Conservation (phyloP, 2,888 invertebrate genomes). For the Acrocera orbiculus region DNA sequence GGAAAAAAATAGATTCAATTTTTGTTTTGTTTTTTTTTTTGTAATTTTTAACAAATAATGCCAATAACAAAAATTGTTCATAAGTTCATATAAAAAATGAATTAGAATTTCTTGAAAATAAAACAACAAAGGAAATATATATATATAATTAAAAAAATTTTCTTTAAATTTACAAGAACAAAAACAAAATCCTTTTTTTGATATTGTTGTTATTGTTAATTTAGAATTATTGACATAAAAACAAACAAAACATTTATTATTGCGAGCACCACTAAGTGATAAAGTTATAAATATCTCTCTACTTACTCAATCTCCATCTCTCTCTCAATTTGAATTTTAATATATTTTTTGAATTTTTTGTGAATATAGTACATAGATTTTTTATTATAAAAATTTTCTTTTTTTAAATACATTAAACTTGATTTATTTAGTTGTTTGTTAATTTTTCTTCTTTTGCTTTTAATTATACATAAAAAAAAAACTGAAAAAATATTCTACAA, state of each 20-base stretch:
- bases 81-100: too few species aligned
- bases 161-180: neutral
- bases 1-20: too few species aligned
- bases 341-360: constrained; percentile 3
- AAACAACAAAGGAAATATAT: too few species aligned
- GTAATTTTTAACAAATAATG: too few species aligned
- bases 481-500: constrained; percentile 24
- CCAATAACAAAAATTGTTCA: too few species aligned
- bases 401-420: neutral
- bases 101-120: too few species aligned
- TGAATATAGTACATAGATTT: neutral
- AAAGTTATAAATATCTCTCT: too few species aligned
- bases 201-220: neutral
- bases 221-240: neutral
- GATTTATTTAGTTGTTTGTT: neutral
- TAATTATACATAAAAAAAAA: neutral
- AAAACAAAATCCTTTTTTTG: neutral
- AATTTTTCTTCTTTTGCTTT: neutral
- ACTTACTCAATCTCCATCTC: too few species aligned
- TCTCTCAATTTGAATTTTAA: constrained; percentile 7
- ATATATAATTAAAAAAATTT: neutral
- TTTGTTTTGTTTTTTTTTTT: too few species aligned
- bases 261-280: too few species aligned
- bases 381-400: constrained; percentile 1
- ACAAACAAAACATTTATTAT: too few species aligned